Evolutionary conservation across 2,888 invertebrate species (phyloP).

Genomic region (Mythimna pallens): DNA sequence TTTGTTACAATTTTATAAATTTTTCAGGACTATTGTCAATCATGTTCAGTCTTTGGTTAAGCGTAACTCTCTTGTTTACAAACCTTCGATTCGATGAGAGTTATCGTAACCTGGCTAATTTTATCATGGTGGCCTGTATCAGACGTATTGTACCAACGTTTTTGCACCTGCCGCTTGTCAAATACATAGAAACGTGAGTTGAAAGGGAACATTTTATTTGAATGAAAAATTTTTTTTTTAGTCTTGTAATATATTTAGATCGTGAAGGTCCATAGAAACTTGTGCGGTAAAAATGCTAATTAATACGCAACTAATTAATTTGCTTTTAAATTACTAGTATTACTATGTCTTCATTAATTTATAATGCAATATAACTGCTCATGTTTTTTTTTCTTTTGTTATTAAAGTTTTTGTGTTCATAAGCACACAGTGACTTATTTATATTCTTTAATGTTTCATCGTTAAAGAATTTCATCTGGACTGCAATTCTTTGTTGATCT

Average conservation of each 20-base stretch:
- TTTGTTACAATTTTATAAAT: not conserved
- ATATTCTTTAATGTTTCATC: not conserved
- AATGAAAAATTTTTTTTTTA: conserved; percentile 33
- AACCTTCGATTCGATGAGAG: conserved; percentile 74
- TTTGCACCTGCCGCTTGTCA: conserved; percentile 63
- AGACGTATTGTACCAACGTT: conserved; percentile 70
- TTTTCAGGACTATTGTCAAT: conserved; percentile 76
- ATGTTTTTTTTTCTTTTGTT: conserved; percentile 2
- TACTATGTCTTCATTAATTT: conserved; percentile 4
- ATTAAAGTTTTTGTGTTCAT: conserved; percentile 4
- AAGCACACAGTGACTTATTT: not conserved
- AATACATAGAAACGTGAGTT: conserved; percentile 69
- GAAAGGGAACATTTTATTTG: conserved; percentile 20
- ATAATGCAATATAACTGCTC: not conserved
- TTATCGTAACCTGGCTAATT: conserved; percentile 83
- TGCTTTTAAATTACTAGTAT: not conserved
- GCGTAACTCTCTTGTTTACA: conserved; percentile 69
- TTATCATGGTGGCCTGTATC: conserved; percentile 74
- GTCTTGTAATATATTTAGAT: conserved; percentile 20
- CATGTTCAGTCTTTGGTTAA: conserved; percentile 72
- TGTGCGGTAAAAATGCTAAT: conserved; percentile 27
- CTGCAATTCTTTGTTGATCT: conserved; percentile 17
- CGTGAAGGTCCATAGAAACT: conserved; percentile 25
- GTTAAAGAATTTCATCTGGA: not conserved
- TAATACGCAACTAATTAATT: conserved; percentile 1